Conservation (phyloP, 2,888 invertebrate genomes). For the Amphipoea oculea region DNA sequence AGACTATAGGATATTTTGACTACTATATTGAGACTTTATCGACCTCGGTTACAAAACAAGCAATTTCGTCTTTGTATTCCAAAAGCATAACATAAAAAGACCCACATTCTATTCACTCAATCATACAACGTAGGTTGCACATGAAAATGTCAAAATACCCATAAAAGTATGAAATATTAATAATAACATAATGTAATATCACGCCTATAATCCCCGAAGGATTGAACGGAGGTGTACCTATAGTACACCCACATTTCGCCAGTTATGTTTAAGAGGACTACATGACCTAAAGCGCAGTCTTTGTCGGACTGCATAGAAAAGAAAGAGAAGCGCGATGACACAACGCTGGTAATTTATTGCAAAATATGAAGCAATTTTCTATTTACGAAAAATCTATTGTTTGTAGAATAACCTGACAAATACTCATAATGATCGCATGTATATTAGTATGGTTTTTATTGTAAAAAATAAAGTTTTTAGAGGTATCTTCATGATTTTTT, state of each 20-base stretch:
- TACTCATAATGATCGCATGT: too few relatives aligned
- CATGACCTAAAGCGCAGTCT: too few relatives aligned
- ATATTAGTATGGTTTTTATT: too few relatives aligned
- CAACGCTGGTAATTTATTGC: too few relatives aligned
- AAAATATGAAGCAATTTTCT: too few relatives aligned
- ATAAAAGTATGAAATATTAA: constrained; percentile 11
- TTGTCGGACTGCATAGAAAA: too few relatives aligned
- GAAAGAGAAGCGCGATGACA: too few relatives aligned
- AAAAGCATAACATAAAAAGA: constrained; percentile 20
- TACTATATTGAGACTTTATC: background rate
- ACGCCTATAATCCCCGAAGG: background rate
- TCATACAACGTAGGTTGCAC: constrained; percentile 31
- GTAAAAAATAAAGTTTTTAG: too few relatives aligned
- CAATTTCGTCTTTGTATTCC: constrained; percentile 12
- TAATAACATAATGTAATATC: constrained; percentile 6
- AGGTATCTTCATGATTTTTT: too few relatives aligned
- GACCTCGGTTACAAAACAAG: background rate
- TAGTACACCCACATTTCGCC: background rate
- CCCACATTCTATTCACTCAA: constrained; percentile 4
- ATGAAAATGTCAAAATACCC: constrained; percentile 23
- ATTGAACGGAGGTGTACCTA: background rate
- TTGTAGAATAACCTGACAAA: too few relatives aligned
- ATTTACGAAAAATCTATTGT: too few relatives aligned
- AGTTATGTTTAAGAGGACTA: background rate
- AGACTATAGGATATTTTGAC: background rate